A percentile compares a stretch with the other conserved stretches of the same genome.
These are phyloP conservation scores for Aurelia sp. DNA, from an alignment of 30 jellyfish, hydroid and myxozoan genomes.

Conservation along the genomic window DNA sequence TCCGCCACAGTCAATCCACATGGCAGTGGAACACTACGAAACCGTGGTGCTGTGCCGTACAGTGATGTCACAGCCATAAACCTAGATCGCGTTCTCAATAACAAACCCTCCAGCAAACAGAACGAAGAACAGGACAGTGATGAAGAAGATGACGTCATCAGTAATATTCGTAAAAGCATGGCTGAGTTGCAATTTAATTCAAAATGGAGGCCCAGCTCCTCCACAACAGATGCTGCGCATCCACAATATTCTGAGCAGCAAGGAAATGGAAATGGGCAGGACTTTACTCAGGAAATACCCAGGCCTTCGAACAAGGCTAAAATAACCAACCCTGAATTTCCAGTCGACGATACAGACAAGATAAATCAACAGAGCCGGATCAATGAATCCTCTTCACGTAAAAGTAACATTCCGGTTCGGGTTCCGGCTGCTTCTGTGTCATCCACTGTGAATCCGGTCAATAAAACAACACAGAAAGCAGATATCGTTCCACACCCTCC, in stretches of 20 bases:
- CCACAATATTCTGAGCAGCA: background rate
- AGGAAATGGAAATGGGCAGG: background rate
- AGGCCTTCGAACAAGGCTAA: slow-evolving; percentile 59
- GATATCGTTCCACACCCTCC: slow-evolving; percentile 82
- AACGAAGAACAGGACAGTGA: background rate
- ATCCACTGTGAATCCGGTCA: background rate
- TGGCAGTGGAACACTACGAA: background rate
- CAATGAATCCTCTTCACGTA: background rate
- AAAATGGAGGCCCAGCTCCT: slow-evolving; percentile 49
- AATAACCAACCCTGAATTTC: background rate
- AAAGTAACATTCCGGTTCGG: slow-evolving; percentile 65
- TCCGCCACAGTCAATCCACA: background rate
- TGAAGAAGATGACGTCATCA: slow-evolving; percentile 74
- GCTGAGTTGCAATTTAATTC: slow-evolving; percentile 70
- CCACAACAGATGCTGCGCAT: slow-evolving; percentile 9
- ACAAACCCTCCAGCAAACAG: background rate
- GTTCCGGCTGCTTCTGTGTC: slow-evolving; percentile 16
- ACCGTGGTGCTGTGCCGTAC: slow-evolving; percentile 1
- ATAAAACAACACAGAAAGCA: slow-evolving; percentile 45
- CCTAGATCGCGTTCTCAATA: slow-evolving; percentile 8
- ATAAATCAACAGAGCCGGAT: slow-evolving; percentile 40
- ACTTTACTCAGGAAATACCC: background rate
- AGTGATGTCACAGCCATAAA: slow-evolving; percentile 21
- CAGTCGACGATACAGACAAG: slow-evolving; percentile 39
- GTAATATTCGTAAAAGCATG: slow-evolving; percentile 62